A percentile compares a stretch with the other conserved stretches of the same genome.
These are phyloP conservation scores for Clusia tigrina DNA, from an alignment of 2,888 invertebrate genomes.

Conservation along the genomic window DNA sequence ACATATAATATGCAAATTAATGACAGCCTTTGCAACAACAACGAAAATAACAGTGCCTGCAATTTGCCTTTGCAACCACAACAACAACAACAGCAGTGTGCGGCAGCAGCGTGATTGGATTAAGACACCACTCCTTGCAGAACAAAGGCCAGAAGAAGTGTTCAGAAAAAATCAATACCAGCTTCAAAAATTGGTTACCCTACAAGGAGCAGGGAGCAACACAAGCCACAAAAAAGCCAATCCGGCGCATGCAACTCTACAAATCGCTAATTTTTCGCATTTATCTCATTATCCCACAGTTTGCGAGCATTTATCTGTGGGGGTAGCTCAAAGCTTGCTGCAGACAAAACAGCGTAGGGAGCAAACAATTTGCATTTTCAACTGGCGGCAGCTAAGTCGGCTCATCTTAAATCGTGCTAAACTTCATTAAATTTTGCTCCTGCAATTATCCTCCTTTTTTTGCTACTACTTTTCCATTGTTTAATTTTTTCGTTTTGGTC, in stretches of 20 bases:
- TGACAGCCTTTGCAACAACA: constrained; percentile 29
- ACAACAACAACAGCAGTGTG: constrained; percentile 8
- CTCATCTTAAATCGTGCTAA: constrained; percentile 51
- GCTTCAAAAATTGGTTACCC: no score
- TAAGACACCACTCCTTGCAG: constrained; percentile 28
- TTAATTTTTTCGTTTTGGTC: no score
- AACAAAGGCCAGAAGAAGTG: no score
- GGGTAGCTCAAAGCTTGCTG: constrained; percentile 32
- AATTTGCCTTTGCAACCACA: not conserved
- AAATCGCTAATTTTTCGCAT: constrained; percentile 60
- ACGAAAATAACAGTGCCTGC: constrained; percentile 18
- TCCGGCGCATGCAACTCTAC: constrained; percentile 21
- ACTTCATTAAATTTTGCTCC: constrained; percentile 58
- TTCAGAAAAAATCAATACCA: no score
- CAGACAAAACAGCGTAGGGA: constrained; percentile 7
- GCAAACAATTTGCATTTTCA: not conserved
- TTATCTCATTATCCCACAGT: constrained; percentile 60
- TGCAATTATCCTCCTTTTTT: no score
- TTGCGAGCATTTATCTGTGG: constrained; percentile 42
- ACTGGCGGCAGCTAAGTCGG: not conserved
- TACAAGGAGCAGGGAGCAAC: not conserved
- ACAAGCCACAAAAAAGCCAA: not conserved
- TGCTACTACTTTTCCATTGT: no score
- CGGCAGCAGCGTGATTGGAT: constrained; percentile 54
- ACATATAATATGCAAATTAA: constrained; percentile 38